phyloP scores from a whole-genome alignment of 1,140 invertebrate genomes.

The Drosophila bocqueti region DNA sequence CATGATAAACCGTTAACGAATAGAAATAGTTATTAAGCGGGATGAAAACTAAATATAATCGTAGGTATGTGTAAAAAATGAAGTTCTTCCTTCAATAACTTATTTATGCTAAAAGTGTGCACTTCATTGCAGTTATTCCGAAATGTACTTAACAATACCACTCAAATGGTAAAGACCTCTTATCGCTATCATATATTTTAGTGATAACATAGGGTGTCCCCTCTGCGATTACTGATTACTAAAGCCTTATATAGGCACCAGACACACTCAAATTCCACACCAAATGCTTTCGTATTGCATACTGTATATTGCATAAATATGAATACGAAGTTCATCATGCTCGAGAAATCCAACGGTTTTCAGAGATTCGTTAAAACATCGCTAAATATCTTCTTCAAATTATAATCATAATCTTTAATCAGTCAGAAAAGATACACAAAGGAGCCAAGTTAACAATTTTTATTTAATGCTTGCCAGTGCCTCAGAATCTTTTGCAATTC shows the following conservation, averaged over 20 bases:
- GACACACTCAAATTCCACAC: not conserved
- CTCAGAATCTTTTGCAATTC: slow-evolving; percentile 31
- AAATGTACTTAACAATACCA: slow-evolving; percentile 13
- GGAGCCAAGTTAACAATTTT: slow-evolving; percentile 57
- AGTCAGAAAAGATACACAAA: not conserved
- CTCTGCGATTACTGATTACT: slow-evolving; percentile 13
- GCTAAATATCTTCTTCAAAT: not conserved
- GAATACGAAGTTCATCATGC: not conserved
- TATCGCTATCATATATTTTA: slow-evolving; percentile 28
- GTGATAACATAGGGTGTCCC: not conserved
- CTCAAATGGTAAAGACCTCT: slow-evolving; percentile 15
- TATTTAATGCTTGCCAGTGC: slow-evolving; percentile 67
- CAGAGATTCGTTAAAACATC: too few species aligned
- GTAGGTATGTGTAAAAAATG: not conserved
- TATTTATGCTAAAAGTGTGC: not conserved
- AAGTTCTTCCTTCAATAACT: not conserved
- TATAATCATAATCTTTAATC: not conserved
- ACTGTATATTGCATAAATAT: not conserved
- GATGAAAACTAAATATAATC: not conserved
- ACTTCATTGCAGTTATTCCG: not conserved
- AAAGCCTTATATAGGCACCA: not conserved
- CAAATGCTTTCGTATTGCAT: not conserved
- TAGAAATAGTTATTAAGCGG: not conserved
- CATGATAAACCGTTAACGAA: not conserved
- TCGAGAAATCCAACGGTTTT: not conserved